phyloP scores from a whole-genome alignment of 2,888 invertebrate genomes.

The Baccha elongata region DNA sequence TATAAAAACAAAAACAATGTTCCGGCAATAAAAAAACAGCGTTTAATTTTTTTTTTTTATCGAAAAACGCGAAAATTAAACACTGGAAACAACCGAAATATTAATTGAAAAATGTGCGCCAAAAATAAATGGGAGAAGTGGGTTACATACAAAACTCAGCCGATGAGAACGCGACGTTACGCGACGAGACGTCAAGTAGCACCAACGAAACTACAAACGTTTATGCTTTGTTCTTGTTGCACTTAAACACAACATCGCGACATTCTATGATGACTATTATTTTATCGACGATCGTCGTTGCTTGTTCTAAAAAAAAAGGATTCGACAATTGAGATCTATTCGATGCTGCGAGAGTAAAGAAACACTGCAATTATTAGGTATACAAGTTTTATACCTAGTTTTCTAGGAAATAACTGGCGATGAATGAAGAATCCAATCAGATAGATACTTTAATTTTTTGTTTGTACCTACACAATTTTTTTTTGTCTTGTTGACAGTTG shows the following conservation, averaged over 20 bases:
- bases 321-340: constrained; percentile 41
- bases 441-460: not conserved
- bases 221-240: too few species aligned
- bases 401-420: constrained; percentile 17
- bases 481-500: constrained; percentile 1
- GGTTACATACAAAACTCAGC: not conserved
- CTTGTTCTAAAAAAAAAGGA: not conserved
- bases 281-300: constrained; percentile 59
- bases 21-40: too few species aligned
- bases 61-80: not conserved
- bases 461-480: not conserved
- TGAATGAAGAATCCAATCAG: not conserved
- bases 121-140: not conserved
- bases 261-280: constrained; percentile 34
- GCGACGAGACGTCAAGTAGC: not conserved
- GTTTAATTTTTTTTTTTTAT: too few species aligned
- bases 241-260: constrained; percentile 45
- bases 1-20: not conserved
- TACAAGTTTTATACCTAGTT: constrained; percentile 33
- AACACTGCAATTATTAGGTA: constrained; percentile 9
- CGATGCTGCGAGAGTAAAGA: constrained; percentile 34
- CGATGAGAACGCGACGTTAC: not conserved
- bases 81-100: not conserved
- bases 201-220: constrained; percentile 29
- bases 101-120: not conserved